Percentiles rank a stretch among this genome's conserved stretches.
phyloP scores from a whole-genome alignment of 2,888 invertebrate genomes.

The Clostera curtula region DNA sequence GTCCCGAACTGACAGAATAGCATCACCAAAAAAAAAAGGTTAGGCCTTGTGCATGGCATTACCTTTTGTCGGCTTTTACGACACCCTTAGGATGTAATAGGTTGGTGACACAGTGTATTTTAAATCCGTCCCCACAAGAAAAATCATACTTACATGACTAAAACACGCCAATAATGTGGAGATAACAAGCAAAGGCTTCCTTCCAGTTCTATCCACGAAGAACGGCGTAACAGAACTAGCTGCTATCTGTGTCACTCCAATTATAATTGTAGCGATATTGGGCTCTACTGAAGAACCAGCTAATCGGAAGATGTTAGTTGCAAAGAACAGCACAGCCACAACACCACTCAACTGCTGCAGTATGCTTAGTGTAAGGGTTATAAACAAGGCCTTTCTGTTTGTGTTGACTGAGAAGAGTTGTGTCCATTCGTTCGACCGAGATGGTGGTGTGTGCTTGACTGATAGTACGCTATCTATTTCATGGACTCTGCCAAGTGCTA shows the following conservation, averaged over 20 bases:
- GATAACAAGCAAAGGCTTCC: slow-evolving; percentile 29
- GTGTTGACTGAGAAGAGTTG: slow-evolving; percentile 31
- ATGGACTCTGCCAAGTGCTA: slow-evolving; percentile 29
- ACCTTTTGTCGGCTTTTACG: no score
- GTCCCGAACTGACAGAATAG: no score
- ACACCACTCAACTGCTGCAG: slow-evolving; percentile 39
- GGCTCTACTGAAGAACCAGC: slow-evolving; percentile 34
- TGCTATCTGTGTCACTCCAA: slow-evolving; percentile 32
- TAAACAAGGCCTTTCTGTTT: slow-evolving; percentile 34
- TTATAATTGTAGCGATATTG: slow-evolving; percentile 36
- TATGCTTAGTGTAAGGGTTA: slow-evolving; percentile 27
- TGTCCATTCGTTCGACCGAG: slow-evolving; percentile 20
- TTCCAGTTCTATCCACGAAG: slow-evolving; percentile 38
- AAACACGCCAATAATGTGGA: slow-evolving; percentile 32
- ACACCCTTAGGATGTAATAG: no score
- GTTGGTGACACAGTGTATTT: background rate
- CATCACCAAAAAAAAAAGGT: background rate
- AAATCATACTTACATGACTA: slow-evolving; percentile 35
- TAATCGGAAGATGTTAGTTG: slow-evolving; percentile 34
- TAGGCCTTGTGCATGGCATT: background rate
- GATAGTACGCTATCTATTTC: slow-evolving; percentile 26
- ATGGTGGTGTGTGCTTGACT: slow-evolving; percentile 17
- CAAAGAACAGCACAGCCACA: slow-evolving; percentile 29
- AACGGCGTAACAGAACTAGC: slow-evolving; percentile 33
- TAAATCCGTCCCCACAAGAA: background rate